Base-by-base conservation (phyloP, 2,888 invertebrate genomes). In the Acrobeloides nanus region DNA sequence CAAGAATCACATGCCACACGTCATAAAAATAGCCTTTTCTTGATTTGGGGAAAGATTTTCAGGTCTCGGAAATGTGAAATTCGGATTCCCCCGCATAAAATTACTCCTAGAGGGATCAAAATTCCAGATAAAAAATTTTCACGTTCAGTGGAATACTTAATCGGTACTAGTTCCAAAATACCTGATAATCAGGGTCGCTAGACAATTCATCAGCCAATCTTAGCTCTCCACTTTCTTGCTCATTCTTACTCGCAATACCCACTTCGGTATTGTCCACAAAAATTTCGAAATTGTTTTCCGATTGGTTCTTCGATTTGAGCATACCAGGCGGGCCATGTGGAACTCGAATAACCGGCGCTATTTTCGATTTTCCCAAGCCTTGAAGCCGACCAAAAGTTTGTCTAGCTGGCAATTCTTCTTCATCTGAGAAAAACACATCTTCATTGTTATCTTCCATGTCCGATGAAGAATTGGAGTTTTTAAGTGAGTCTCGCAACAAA, bases 101-200 rank as follows among this genome's bases (percentile, higher is more conserved):
- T n/a, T n/a, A n/a, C n/a, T n/a, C n/a, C n/a, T n/a, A n/a, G n/a
- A n/a, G n/a, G n/a, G n/a, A n/a, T n/a, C n/a, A n/a, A n/a, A n/a
- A n/a, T n/a, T n/a, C n/a, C n/a, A n/a, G n/a, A n/a, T n/a, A n/a
- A n/a, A n/a, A n/a, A n/a, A n/a, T n/a, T n/a, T n/a, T n/a, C n/a
- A n/a, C n/a, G n/a, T n/a, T n/a, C n/a, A n/a, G n/a, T n/a, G n/a
- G 15, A 46, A n/a, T 6, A 46, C 18, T 48, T 17, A 21, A 15
- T 21, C 20, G 41, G 17, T 20, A n/a, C 46, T 34, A n/a, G n/a
- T n/a, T n/a, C n/a, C n/a, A n/a, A n/a, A n/a, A n/a, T 15, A 51
- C 52, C 48, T 45, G 43, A 37, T 55, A 51, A 46, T 51, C 54
- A 10, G 54, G 54, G 38, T 54, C 53, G 15, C 27, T 32, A 17